A percentile compares a stretch with the other conserved stretches of the same genome.
These are phyloP conservation scores for Mesoligia furuncula DNA, from an alignment of 2,888 invertebrate genomes.

Conservation along the genomic window DNA sequence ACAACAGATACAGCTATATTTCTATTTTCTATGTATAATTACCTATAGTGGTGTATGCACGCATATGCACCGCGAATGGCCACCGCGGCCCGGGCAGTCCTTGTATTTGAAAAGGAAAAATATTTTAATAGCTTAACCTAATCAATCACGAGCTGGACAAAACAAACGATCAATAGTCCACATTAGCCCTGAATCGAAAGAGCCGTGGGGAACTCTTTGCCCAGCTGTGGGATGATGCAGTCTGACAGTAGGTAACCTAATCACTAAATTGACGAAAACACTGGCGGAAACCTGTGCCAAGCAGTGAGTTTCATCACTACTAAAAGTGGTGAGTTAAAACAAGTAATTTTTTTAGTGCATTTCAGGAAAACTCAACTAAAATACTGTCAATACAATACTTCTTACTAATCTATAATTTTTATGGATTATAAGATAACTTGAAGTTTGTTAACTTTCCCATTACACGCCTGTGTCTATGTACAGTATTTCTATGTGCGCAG, in stretches of 20 bases:
- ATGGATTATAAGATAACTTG: constrained; percentile 13
- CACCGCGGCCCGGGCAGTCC: constrained; percentile 47
- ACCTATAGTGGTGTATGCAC: constrained; percentile 56
- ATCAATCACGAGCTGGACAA: background rate
- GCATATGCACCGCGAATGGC: constrained; percentile 57
- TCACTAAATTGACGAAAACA: background rate
- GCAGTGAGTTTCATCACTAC: background rate
- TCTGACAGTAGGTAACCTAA: background rate
- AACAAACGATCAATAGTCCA: background rate
- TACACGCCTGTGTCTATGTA: constrained; percentile 14
- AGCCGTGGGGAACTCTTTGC: background rate
- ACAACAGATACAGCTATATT: constrained; percentile 40
- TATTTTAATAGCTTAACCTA: constrained; percentile 36
- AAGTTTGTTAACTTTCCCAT: constrained; percentile 50
- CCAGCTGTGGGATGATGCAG: background rate
- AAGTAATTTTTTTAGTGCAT: too few species aligned
- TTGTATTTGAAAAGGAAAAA: constrained; percentile 58
- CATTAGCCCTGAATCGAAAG: background rate
- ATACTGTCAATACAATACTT: background rate
- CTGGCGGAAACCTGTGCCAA: background rate
- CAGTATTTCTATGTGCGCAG: constrained; percentile 33
- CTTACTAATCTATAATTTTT: background rate
- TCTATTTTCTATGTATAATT: constrained; percentile 35
- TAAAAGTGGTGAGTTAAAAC: background rate
- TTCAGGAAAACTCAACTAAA: background rate